Conservation (phyloP, 2,113 vertebrate genomes). For the Serilophus lunatus region DNA sequence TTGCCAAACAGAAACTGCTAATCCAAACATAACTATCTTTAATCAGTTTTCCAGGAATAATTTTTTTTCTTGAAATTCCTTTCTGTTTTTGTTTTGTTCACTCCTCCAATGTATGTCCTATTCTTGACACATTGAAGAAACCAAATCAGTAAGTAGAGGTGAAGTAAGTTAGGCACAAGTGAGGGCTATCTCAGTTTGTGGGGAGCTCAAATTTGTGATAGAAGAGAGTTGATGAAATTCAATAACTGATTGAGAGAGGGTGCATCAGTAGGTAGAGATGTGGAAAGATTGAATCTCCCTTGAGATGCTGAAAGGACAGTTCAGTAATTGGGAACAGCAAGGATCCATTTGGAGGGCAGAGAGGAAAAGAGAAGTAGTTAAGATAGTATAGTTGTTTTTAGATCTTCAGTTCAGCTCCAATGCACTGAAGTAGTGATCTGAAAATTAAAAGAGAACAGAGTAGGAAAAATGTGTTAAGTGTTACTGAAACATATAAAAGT, state of each 20-base stretch:
- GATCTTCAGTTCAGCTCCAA: not conserved
- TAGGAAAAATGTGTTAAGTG: not conserved
- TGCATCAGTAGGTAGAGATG: not conserved
- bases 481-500: not conserved
- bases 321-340: slow-evolving; percentile 10
- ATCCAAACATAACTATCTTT: not conserved
- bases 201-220: not conserved
- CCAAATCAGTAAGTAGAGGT: not conserved
- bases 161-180: not conserved
- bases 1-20: not conserved
- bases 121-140: not conserved
- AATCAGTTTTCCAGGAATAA: not conserved
- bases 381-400: not conserved
- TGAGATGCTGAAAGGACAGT: slow-evolving; percentile 13
- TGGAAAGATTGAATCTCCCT: slow-evolving; percentile 31
- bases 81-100: not conserved
- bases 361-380: not conserved
- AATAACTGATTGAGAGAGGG: not conserved
- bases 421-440: not conserved
- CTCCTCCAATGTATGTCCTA: not conserved
- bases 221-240: not conserved
- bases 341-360: slow-evolving; percentile 21
- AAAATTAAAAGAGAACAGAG: not conserved
- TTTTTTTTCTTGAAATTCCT: not conserved
- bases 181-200: not conserved